Base-by-base conservation (phyloP, 2,888 invertebrate species). In the Troides aeacus region DNA sequence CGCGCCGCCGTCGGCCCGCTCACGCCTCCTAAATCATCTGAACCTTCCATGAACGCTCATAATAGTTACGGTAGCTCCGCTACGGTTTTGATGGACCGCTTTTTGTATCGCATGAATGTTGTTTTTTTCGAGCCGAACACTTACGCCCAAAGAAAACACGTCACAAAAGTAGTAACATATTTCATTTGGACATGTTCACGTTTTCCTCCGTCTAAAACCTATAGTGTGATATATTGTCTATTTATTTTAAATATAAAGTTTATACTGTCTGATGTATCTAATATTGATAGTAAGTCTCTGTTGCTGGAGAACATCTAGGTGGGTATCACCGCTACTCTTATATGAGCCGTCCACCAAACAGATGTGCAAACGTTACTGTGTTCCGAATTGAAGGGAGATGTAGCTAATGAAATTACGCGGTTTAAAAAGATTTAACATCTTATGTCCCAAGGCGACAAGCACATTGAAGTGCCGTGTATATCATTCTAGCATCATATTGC, bases 1-100 rank as follows among this genome's bases (percentile, higher is more conserved):
- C 56, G 57, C 21, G 36, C 62, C 56, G 12, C 7, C 12, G 50
- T 50, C 59, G 60, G n/a, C 61, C 57, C 58, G 23, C 62, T 62
- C 65, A 62, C 61, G 64, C 50, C 56, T 24, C 64, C 62, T 71
- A 71, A 64, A 71, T 71, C 70, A 68, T 67, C 57, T 67, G 67
- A 71, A 71, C 70, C 64, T 56, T 58, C 36, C 50, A 61, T 70
- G 70, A 63, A 60, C 66, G 36, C 68, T 70, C 63, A 63, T 66
- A 66, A 70, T 64, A 70, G 70, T 70, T 59, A 66, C 53, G 63
- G 24, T 23, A 36, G 18, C 50, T 10, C 24, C 53, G 46, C 62
- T 50, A 24, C 30, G 58, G n/a, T 63, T 66, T 53, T 60, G 60
- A 70, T 61, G 36, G 56, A 67, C 64, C 63, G 70, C 66, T 63